These are phyloP conservation scores for Proterorhinus semilunaris DNA, from an alignment of 2,113 vertebrate genomes.

Conservation along the genomic window DNA sequence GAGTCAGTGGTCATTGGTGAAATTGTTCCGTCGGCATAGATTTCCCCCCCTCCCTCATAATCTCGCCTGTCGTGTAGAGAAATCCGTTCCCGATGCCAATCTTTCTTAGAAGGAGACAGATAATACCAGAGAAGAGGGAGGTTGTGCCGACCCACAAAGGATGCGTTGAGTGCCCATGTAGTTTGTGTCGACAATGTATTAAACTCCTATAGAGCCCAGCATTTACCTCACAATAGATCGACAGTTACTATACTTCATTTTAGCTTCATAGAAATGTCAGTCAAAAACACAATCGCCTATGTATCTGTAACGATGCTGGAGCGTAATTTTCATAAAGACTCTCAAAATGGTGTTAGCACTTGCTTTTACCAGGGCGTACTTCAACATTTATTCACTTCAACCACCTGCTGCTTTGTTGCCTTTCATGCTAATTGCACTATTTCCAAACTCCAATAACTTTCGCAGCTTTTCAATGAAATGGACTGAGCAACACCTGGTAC, in stretches of 20 bases:
- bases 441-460: not conserved
- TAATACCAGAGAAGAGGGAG: slow-evolving; percentile 9
- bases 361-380: no score
- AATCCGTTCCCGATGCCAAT: slow-evolving; percentile 5
- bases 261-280: not conserved
- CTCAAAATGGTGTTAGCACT: not conserved
- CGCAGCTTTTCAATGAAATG: not conserved
- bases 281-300: not conserved
- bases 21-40: not conserved
- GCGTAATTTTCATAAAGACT: not conserved
- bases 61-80: not conserved
- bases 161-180: not conserved
- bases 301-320: not conserved
- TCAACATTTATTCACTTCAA: not conserved
- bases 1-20: not conserved
- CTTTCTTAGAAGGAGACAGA: slow-evolving; percentile 9
- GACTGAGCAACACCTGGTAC: not conserved
- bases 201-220: not conserved
- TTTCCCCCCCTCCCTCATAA: not conserved
- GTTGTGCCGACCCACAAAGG: not conserved
- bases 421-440: not conserved
- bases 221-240: not conserved
- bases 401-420: not conserved
- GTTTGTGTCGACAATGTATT: not conserved
- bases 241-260: not conserved